phyloP scores from a whole-genome alignment of 2,888 invertebrate genomes.

The Callimorpha dominula region DNA sequence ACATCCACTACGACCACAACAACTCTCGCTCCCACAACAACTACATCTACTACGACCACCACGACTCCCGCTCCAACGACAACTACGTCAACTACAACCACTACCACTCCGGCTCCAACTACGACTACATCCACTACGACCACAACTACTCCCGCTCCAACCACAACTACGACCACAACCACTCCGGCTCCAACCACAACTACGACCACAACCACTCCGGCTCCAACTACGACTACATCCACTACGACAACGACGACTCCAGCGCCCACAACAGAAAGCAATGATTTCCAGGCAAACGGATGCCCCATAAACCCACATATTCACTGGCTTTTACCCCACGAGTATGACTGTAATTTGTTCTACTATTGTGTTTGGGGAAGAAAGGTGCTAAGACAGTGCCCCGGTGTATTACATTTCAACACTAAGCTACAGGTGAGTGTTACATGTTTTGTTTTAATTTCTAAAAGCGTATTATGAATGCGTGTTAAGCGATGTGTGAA shows the following conservation, averaged over 20 bases:
- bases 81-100: conserved; percentile 27
- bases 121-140: conserved; percentile 26
- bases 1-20: conserved; percentile 23
- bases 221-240: conserved; percentile 4
- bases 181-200: conserved; percentile 19
- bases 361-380: conserved; percentile 76
- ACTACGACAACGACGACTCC: conserved; percentile 19
- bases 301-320: conserved; percentile 70
- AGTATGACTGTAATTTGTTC: conserved; percentile 67
- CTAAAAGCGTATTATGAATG: not conserved
- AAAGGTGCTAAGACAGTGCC: conserved; percentile 58
- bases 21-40: conserved; percentile 22
- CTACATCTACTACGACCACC: conserved; percentile 28
- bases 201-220: conserved; percentile 19
- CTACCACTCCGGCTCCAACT: conserved; percentile 27
- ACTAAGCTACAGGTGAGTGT: conserved; percentile 61
- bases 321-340: conserved; percentile 73
- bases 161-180: conserved; percentile 20
- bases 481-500: too few species aligned
- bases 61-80: conserved; percentile 26
- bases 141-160: conserved; percentile 23
- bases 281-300: conserved; percentile 67
- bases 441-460: not conserved
- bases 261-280: conserved; percentile 23
- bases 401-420: conserved; percentile 65